Percentiles rank a stretch among this genome's conserved stretches.
Conservation (phyloP, 2,888 invertebrate genomes). For the Pandemis cinnamomeana region DNA sequence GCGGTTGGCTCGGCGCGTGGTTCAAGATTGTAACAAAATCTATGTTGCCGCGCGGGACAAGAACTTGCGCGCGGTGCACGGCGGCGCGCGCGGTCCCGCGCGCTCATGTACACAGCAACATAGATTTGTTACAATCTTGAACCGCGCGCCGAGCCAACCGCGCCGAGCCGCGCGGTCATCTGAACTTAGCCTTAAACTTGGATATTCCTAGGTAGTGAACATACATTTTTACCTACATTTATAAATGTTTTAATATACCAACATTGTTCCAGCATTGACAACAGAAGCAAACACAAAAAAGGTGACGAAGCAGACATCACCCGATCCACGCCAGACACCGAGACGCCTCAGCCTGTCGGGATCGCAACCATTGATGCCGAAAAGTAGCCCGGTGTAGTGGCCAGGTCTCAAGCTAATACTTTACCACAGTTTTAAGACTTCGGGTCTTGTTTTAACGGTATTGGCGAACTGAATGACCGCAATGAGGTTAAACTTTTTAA, state of each 20-base stretch:
- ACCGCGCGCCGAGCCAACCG: too few species aligned
- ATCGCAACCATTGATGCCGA: slow-evolving; percentile 72
- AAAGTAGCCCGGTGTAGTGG: slow-evolving; percentile 44
- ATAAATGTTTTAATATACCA: slow-evolving; percentile 1
- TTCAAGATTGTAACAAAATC: too few species aligned
- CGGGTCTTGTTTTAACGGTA: not conserved
- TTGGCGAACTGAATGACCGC: slow-evolving; percentile 4
- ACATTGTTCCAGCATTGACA: slow-evolving; percentile 60
- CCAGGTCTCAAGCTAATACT: slow-evolving; percentile 28
- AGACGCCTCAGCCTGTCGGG: slow-evolving; percentile 61
- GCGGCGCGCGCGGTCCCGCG: too few species aligned
- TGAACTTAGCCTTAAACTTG: too few species aligned
- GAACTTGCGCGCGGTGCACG: too few species aligned
- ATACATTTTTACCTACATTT: not conserved
- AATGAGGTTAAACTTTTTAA: not conserved
- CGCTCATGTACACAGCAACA: too few species aligned
- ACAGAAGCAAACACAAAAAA: slow-evolving; percentile 71
- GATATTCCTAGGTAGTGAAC: too few species aligned
- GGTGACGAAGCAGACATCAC: slow-evolving; percentile 69
- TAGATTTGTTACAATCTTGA: too few species aligned
- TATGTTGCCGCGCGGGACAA: too few species aligned
- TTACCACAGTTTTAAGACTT: not conserved
- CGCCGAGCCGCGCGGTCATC: too few species aligned
- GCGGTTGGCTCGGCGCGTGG: too few species aligned
- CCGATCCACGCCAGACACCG: slow-evolving; percentile 65